Conservation (phyloP, 2,113 vertebrate genomes). For the Serinus canaria region DNA sequence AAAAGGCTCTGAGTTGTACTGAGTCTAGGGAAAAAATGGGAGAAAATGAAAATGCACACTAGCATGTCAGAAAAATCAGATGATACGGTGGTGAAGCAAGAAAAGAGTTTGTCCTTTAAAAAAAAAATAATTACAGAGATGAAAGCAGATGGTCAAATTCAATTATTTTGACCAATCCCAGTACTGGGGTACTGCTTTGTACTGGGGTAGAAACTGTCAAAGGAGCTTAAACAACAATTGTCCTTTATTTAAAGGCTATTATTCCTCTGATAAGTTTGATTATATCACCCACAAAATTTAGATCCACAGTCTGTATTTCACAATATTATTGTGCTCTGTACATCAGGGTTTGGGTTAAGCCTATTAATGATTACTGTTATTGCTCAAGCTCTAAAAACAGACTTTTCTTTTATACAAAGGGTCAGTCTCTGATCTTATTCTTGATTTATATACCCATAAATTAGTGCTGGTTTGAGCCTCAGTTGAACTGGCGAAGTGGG, state of each 20-base stretch:
- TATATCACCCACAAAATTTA: neutral
- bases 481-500: neutral
- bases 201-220: neutral
- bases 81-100: neutral
- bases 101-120: neutral
- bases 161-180: neutral
- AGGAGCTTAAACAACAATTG: neutral
- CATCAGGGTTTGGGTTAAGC: neutral
- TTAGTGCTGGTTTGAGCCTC: neutral
- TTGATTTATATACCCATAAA: constrained; percentile 10
- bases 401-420: neutral
- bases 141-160: neutral
- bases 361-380: neutral
- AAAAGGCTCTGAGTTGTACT: neutral
- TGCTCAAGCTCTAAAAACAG: neutral
- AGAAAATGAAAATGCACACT: neutral
- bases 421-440: neutral
- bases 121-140: neutral
- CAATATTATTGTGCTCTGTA: neutral
- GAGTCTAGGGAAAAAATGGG: neutral
- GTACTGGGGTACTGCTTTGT: neutral
- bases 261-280: neutral
- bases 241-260: neutral
- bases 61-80: neutral
- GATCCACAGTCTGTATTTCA: neutral